These are phyloP conservation scores for Ptilodon capucinus DNA, from an alignment of 2,888 invertebrate genomes.

Conservation along the genomic window DNA sequence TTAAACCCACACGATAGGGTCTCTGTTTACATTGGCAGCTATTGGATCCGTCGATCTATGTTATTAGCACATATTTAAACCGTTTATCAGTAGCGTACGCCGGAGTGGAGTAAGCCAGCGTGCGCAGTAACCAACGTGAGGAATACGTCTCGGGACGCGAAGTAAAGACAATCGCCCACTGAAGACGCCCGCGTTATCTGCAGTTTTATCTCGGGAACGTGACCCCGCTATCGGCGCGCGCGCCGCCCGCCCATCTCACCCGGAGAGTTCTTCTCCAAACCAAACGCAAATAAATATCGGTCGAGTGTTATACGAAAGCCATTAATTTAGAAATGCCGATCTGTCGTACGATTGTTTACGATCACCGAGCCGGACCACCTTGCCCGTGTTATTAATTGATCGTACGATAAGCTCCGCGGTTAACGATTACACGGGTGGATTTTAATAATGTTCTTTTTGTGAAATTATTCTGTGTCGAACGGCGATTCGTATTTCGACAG, in stretches of 20 bases:
- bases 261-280: slow-evolving; percentile 44
- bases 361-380: slow-evolving; percentile 64
- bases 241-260: slow-evolving; percentile 73
- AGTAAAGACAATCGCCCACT: slow-evolving; percentile 66
- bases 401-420: slow-evolving; percentile 54
- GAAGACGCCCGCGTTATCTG: slow-evolving; percentile 69
- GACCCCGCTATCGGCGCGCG: slow-evolving; percentile 71
- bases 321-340: slow-evolving; percentile 74
- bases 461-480: slow-evolving; percentile 24
- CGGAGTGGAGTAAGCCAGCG: slow-evolving; percentile 16
- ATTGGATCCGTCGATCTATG: slow-evolving; percentile 19
- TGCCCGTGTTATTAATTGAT: slow-evolving; percentile 76
- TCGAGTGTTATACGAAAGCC: slow-evolving; percentile 53
- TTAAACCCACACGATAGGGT: slow-evolving; percentile 14
- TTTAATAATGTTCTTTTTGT: slow-evolving; percentile 26
- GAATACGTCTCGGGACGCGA: slow-evolving; percentile 32
- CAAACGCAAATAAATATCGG: slow-evolving; percentile 54
- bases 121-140: slow-evolving; percentile 23
- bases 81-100: slow-evolving; percentile 21
- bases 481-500: slow-evolving; percentile 28
- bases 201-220: slow-evolving; percentile 72
- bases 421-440: slow-evolving; percentile 49
- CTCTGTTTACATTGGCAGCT: slow-evolving; percentile 16
- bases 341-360: slow-evolving; percentile 71
- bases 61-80: slow-evolving; percentile 26